A percentile compares a stretch with the other conserved stretches of the same genome.
Conservation (phyloP, 2,888 invertebrate species). For the Hypena proboscidalis region DNA sequence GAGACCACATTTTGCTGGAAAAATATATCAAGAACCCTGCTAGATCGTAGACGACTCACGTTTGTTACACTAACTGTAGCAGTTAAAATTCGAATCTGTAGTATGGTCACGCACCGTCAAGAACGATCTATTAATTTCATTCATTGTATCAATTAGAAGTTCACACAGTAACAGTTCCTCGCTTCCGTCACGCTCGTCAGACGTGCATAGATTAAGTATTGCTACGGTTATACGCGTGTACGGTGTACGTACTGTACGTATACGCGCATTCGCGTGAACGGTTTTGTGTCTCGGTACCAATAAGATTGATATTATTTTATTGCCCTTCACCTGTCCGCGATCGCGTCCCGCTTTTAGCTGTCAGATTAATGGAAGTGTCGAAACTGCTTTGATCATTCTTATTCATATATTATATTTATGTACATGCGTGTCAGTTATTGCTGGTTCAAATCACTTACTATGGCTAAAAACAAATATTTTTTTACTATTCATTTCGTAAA, state of each 20-base stretch:
- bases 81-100: too few relatives aligned
- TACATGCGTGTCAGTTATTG: too few relatives aligned
- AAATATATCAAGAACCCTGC: too few relatives aligned
- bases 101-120: not conserved
- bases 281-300: conserved; percentile 17
- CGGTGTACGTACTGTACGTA: too few relatives aligned
- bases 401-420: not conserved
- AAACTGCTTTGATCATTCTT: not conserved
- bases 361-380: not conserved
- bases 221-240: conserved; percentile 21
- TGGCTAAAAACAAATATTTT: too few relatives aligned
- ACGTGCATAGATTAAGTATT: conserved; percentile 16
- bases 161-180: conserved; percentile 18
- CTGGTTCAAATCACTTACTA: too few relatives aligned
- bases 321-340: conserved; percentile 31
- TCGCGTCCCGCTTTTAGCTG: not conserved
- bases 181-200: conserved; percentile 15
- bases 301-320: conserved; percentile 30
- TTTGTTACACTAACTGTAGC: too few relatives aligned
- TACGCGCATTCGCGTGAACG: not conserved
- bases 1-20: too few relatives aligned
- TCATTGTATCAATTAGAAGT: conserved; percentile 24
- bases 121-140: conserved; percentile 8
- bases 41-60: too few relatives aligned
- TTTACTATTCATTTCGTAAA: too few relatives aligned